Evolutionary conservation across 2,113 vertebrate genomes (phyloP).

Genomic region (Colossoma macropomum): DNA sequence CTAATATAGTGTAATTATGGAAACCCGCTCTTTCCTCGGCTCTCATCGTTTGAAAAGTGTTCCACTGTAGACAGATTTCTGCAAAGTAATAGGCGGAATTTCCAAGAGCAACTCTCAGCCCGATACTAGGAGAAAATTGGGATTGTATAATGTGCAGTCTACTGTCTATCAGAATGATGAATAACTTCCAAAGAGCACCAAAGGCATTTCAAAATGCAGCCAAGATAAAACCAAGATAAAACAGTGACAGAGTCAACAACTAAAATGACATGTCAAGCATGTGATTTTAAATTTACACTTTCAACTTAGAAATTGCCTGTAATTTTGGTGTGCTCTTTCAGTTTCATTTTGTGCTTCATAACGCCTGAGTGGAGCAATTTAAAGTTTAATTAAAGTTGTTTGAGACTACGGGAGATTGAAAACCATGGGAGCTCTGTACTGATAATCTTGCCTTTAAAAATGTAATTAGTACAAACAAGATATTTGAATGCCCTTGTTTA

Average conservation of each 20-base stretch:
- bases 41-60: slow-evolving; percentile 48
- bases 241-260: neutral
- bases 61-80: slow-evolving; percentile 46
- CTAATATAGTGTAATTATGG: slow-evolving; percentile 68
- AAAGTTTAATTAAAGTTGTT: slow-evolving; percentile 15
- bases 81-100: slow-evolving; percentile 25
- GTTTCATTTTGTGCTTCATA: slow-evolving; percentile 1
- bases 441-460: slow-evolving; percentile 23
- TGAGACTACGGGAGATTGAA: neutral
- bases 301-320: neutral
- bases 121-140: neutral
- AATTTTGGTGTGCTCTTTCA: neutral
- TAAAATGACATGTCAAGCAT: neutral
- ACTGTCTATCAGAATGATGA: neutral
- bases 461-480: slow-evolving; percentile 38
- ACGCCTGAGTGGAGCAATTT: neutral
- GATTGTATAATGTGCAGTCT: neutral
- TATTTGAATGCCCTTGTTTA: slow-evolving; percentile 35
- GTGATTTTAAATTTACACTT: slow-evolving; percentile 10
- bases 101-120: slow-evolving; percentile 4
- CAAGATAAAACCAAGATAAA: neutral
- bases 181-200: slow-evolving; percentile 3
- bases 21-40: slow-evolving; percentile 62
- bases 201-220: neutral
- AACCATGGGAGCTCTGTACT: neutral